phyloP scores from a whole-genome alignment of 1,140 invertebrate genomes.

The Gryllus bimaculatus region DNA sequence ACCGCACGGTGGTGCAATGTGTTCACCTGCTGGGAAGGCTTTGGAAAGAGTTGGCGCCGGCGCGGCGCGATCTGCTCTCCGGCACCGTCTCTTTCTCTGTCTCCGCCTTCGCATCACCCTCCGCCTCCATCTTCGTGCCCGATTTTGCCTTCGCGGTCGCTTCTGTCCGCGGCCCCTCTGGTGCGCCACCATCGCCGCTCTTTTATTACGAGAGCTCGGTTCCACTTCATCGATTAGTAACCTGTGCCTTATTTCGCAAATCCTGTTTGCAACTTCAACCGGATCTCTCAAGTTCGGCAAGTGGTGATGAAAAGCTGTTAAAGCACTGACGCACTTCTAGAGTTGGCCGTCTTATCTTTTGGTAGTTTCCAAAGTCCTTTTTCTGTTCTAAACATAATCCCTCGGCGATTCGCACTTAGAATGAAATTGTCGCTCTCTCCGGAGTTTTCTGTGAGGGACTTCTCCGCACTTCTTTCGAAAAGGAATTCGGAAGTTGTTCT shows the following conservation, averaged over 20 bases:
- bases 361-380: background rate
- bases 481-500: background rate
- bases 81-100: too few relatives aligned
- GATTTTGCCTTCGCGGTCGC: background rate
- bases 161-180: background rate
- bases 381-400: conserved; percentile 5
- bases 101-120: too few relatives aligned
- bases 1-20: too few relatives aligned
- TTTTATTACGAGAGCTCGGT: background rate
- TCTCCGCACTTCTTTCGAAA: background rate
- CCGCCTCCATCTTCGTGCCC: too few relatives aligned
- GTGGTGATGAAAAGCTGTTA: conserved; percentile 4
- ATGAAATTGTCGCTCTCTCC: background rate
- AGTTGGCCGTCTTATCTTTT: background rate
- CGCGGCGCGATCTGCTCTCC: too few relatives aligned
- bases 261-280: background rate
- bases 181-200: background rate
- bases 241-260: background rate
- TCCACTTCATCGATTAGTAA: background rate
- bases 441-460: background rate
- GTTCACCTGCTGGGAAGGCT: too few relatives aligned
- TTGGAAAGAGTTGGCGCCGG: too few relatives aligned
- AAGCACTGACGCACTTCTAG: background rate
- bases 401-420: background rate
- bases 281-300: background rate